Evolutionary conservation across 2,888 invertebrate genomes (phyloP).

Genomic region (Dolichomitus sp.): DNA sequence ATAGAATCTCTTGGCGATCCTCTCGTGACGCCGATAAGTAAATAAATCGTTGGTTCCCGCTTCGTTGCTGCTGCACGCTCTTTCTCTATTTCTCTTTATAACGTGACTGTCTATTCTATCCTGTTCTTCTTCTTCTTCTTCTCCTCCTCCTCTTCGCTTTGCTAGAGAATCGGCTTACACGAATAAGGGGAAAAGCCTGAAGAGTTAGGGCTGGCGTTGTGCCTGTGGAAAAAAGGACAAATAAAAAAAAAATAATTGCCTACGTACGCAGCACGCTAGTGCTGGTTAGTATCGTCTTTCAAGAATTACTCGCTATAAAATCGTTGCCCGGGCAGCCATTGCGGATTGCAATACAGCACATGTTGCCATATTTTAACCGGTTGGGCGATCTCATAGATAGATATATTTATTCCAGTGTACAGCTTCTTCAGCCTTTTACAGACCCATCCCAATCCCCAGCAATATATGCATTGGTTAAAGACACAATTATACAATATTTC

Average conservation of each 20-base stretch:
- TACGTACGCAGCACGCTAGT: constrained; percentile 8
- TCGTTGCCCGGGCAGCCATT: constrained; percentile 48
- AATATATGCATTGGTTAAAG: no score
- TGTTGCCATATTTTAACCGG: constrained; percentile 4
- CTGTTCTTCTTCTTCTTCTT: constrained; percentile 1
- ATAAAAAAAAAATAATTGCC: constrained; percentile 3
- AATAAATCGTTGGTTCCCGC: constrained; percentile 56
- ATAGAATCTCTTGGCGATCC: constrained; percentile 53
- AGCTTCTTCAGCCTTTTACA: no score
- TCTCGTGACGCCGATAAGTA: constrained; percentile 64
- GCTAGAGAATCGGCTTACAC: constrained; percentile 60
- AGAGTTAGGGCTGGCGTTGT: constrained; percentile 38
- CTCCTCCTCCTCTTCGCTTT: constrained; percentile 12
- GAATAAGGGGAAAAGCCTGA: constrained; percentile 44
- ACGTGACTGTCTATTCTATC: background rate
- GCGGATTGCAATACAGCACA: constrained; percentile 15
- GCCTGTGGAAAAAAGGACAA: constrained; percentile 4
- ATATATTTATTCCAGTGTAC: no score
- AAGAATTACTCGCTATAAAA: constrained; percentile 72
- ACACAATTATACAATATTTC: no score
- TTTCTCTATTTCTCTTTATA: constrained; percentile 3
- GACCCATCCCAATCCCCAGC: no score
- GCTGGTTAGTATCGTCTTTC: constrained; percentile 69
- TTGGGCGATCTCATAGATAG: constrained; percentile 11
- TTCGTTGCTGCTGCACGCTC: constrained; percentile 11